Evolutionary conservation across 2,797 vertebrate genomes (phyloP), one percentile per base, ranked within the genome.

Genomic region (Silurus lanzhouensis): DNA sequence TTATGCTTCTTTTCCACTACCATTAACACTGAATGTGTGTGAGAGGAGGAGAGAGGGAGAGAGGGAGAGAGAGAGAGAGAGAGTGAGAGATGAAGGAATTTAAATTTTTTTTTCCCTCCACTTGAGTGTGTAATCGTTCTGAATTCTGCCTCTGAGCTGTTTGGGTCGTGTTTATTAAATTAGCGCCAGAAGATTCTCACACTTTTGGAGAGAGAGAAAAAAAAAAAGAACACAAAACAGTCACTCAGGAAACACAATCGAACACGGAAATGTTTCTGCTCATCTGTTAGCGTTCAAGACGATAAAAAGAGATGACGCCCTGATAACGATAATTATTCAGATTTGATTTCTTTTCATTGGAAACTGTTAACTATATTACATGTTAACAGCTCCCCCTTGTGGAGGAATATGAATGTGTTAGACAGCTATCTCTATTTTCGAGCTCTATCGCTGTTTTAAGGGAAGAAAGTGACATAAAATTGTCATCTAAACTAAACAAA

Each of bases 1-100:
- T 91, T 92, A 92, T 93, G 93, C 93, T 92, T n/a, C 92, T 90
- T 92, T 93, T 92, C 91, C 25, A 93, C 92, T 91, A 91, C 92
- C 85, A 89, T 87, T 85, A 91, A 92, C 91, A 93, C 92, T 55
- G 68, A 75, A 72, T 81, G 86, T 84, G 48, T 52, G 48, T 52
- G 48, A 7, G 48, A 38, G 38, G 83, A 78, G 61, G 79, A 76
- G 85, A 76, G 63, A 72, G 57, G 78, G 81, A 74, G 84, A 84
- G 83, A 76, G 66, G 79, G 74, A 81, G 81, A 82, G 83, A 76
- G 66, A 81, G 74, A 81, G 81, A 82, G 81, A 76, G 85, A 76
- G 63, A 72, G 83, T 84, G 84, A 81, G 85, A 86, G 84, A 85
- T 89, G 84, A 78, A 82, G 83, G 79, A 77, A 84, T 60, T 55